Base-by-base conservation (phyloP, 2,113 vertebrate genomes). In the Ammospiza nelsoni region DNA sequence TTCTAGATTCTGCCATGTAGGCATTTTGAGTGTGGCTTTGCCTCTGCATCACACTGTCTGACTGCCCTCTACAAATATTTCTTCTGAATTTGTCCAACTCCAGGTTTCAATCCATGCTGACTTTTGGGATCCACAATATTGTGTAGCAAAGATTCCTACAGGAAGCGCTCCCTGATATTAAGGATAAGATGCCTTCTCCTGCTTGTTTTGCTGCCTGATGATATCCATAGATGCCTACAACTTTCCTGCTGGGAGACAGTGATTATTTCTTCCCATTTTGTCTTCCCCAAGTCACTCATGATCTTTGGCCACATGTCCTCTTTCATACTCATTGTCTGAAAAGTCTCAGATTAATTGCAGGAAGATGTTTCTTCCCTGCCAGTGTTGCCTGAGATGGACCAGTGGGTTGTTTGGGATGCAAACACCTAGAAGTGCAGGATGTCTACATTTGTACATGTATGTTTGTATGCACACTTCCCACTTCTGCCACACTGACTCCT, bases 401-500 rank as follows among this genome's bases (percentile, higher is more conserved):
- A 22, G 12, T 12, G 81, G 25, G 31, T 15, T 55, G 28, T 46
- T 41, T 62, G 59, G 54, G 33, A 33, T 61, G 58, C 41, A 68
- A 67, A 61, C 14, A 35, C 8, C 21, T 5, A 6, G 16, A 24
- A 31, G 18, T 11, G 29, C 52, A 24, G 24, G 24, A 12, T 6
- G 6, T n/a, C 1, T 14, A 2, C 12, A 3, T 27, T 6, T 0
- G 0, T 17, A 2, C 27, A 3, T 33, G 3, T 37, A 9, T 51
- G 21, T 23, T 12, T 19, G 9, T 15, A 41, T 3, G 8, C 3
- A 3, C 4, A 15, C n/a, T 62, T 66, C 57, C 13, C n/a, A 16
- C 12, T 74, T 66, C 65, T 41, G 68, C 39, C 27, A 33, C 39
- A 65, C 77, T 35, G 22, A 39, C 39, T 82, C 52, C 27, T 31